Conservation (phyloP, 2,888 invertebrate species). For the Nipponacmea schrenckii region DNA sequence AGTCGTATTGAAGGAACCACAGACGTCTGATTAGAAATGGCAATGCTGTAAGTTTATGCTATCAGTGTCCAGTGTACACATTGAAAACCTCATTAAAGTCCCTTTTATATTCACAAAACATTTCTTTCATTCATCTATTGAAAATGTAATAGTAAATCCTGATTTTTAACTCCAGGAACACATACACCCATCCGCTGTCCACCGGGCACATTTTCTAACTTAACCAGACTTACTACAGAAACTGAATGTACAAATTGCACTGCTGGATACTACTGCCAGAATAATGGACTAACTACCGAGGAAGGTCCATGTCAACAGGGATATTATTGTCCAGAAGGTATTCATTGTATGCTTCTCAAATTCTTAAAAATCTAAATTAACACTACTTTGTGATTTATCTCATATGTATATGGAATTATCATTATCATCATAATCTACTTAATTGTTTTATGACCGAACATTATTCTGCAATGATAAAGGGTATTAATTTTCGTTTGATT, state of each 20-base stretch:
- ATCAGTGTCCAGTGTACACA: no score
- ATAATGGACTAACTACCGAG: conserved; percentile 55
- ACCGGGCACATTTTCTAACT: conserved; percentile 61
- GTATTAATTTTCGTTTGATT: conserved; percentile 63
- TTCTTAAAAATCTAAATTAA: no score
- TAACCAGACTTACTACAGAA: conserved; percentile 45
- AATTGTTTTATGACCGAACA: no score
- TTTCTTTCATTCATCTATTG: no score
- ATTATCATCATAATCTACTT: no score
- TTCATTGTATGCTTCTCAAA: background rate
- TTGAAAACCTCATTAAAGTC: no score
- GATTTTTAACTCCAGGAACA: conserved; percentile 44
- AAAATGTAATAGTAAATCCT: background rate
- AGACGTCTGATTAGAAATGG: no score
- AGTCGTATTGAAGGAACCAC: no score
- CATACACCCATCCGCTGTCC: conserved; percentile 61
- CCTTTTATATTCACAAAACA: no score
- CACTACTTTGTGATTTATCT: background rate
- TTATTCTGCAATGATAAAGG: conserved; percentile 34
- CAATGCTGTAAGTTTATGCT: no score
- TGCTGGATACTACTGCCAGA: conserved; percentile 61
- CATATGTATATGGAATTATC: no score
- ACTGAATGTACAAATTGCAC: conserved; percentile 59
- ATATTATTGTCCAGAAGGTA: conserved; percentile 63
- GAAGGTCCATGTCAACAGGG: conserved; percentile 61